These are phyloP conservation scores for Pollachius pollachius DNA, from an alignment of 2,113 vertebrate species.

Conservation along the genomic window DNA sequence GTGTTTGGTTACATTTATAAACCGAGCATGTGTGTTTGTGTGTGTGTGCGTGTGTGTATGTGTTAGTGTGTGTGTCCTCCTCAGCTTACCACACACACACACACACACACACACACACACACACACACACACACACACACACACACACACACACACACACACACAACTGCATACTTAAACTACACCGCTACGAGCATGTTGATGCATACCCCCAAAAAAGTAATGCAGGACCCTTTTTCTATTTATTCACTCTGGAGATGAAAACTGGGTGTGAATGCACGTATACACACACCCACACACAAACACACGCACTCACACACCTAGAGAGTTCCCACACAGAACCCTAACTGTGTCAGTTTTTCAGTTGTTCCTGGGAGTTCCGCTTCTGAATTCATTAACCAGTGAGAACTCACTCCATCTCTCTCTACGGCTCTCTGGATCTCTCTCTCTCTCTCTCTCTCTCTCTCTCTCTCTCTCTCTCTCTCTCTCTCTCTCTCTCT, in stretches of 20 bases:
- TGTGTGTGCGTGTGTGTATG: no score
- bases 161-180: no score
- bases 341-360: slow-evolving; percentile 68
- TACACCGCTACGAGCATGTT: no score
- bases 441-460: slow-evolving; percentile 7
- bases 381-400: slow-evolving; percentile 57
- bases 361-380: slow-evolving; percentile 54
- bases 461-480: background rate
- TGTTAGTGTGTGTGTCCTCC: no score
- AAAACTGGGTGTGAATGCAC: background rate
- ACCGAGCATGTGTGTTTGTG: no score
- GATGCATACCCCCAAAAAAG: no score
- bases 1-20: no score
- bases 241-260: slow-evolving; percentile 7
- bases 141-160: no score
- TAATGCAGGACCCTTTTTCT: slow-evolving; percentile 8
- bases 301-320: slow-evolving; percentile 40
- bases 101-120: no score
- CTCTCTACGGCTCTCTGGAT: no score
- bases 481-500: background rate
- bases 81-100: no score
- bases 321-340: slow-evolving; percentile 61
- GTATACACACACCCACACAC: slow-evolving; percentile 11
- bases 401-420: slow-evolving; percentile 22
- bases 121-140: no score